Evolutionary conservation across 2,797 vertebrate species (phyloP).

Genomic region (Synaphobranchus kaupii): DNA sequence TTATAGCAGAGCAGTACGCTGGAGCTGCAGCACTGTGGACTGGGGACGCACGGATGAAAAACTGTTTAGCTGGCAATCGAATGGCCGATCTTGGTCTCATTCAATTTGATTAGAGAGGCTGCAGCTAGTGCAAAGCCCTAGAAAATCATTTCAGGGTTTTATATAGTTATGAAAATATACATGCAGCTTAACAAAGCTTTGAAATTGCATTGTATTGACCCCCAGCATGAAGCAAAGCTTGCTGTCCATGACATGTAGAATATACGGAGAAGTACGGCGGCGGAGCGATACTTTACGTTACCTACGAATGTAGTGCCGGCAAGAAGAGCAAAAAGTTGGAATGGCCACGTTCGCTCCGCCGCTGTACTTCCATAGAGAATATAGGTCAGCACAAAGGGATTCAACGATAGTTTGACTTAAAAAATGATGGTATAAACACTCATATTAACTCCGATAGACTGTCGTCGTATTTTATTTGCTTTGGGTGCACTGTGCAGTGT

Average conservation of each 20-base stretch:
- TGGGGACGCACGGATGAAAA: background rate
- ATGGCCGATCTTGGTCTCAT: constrained; percentile 3
- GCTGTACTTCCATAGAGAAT: no score
- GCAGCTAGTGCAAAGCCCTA: background rate
- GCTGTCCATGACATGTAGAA: background rate
- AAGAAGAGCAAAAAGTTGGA: no score
- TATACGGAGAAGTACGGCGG: no score
- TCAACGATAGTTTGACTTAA: no score
- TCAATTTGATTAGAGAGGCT: constrained; percentile 23
- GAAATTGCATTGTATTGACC: constrained; percentile 32
- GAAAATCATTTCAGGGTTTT: constrained; percentile 32
- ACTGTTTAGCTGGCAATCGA: constrained; percentile 32
- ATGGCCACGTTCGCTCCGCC: no score
- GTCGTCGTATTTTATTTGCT: no score
- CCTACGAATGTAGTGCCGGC: no score
- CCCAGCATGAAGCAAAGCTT: background rate
- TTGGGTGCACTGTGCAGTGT: no score
- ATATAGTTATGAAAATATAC: constrained; percentile 21
- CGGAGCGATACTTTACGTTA: no score
- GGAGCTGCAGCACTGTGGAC: background rate
- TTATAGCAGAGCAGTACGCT: constrained; percentile 1
- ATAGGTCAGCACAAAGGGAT: no score
- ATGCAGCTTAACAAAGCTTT: constrained; percentile 27
- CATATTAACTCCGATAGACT: no score
- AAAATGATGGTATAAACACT: no score